Base-by-base conservation (phyloP, 1,140 invertebrate species). In the Mya arenaria region DNA sequence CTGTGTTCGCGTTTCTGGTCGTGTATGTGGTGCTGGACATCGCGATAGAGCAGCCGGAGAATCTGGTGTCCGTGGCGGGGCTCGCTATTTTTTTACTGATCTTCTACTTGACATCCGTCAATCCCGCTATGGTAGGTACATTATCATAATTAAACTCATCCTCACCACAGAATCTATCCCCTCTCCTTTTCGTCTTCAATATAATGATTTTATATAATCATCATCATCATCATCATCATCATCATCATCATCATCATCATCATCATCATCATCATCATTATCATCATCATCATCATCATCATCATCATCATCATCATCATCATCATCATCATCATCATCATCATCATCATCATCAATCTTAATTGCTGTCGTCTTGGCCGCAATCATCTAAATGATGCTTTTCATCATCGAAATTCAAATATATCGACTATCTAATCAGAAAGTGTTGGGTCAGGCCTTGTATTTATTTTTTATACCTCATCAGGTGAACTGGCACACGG, bases 401-500 rank as follows among this genome's bases (percentile, higher is more conserved):
- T n/a, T n/a, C n/a, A n/a, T n/a, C n/a, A n/a, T n/a, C n/a, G n/a
- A n/a, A n/a, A n/a, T n/a, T n/a, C n/a, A n/a, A n/a, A n/a, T n/a
- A n/a, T n/a, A n/a, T n/a, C n/a, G n/a, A n/a, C n/a, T n/a, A n/a
- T n/a, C n/a, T n/a, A n/a, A n/a, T n/a, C n/a, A n/a, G n/a, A n/a
- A n/a, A n/a, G n/a, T n/a, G n/a, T n/a, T n/a, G n/a, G n/a, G n/a
- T n/a, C n/a, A n/a, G n/a, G n/a, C n/a, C n/a, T n/a, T n/a, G n/a
- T n/a, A n/a, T n/a, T n/a, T n/a, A n/a, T n/a, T n/a, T n/a, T n/a
- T n/a, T n/a, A n/a, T n/a, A n/a, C n/a, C n/a, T n/a, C n/a, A n/a
- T n/a, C 73, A 91, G 91, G 88, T 92, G 5, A 89, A 89, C 17
- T 91, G 90, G 90, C 83, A 88, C 28, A 84, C 90, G 1, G 90